Evolutionary conservation across 2,113 vertebrate genomes (phyloP).

Genomic region (Shinisaurus crocodilurus): DNA sequence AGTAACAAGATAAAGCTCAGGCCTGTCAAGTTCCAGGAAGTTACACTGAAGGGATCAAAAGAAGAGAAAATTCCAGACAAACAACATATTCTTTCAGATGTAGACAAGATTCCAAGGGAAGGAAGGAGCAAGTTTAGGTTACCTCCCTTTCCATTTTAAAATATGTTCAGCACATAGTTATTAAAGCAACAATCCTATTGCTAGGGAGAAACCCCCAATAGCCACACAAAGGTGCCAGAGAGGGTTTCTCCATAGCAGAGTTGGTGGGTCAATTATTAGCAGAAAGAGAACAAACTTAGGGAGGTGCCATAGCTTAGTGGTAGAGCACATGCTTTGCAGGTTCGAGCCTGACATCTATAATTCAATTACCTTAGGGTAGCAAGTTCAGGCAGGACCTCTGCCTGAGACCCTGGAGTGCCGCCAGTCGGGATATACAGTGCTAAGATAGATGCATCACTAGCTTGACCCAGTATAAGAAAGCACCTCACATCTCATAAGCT

Average conservation of each 20-base stretch:
- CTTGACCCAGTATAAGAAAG: neutral
- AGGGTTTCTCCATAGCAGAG: no score
- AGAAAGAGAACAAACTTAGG: neutral
- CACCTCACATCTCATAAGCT: neutral
- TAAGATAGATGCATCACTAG: neutral
- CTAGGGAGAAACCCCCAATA: neutral
- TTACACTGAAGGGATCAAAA: neutral
- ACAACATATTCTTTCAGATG: neutral
- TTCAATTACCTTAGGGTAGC: neutral
- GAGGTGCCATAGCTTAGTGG: neutral
- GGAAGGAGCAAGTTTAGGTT: neutral
- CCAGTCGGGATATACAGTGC: neutral
- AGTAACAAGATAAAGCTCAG: neutral
- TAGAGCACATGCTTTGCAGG: neutral
- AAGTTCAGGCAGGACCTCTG: neutral
- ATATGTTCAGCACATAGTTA: neutral
- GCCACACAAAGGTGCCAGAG: neutral
- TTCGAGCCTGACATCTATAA: neutral
- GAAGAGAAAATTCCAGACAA: conserved; percentile 8
- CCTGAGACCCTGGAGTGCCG: neutral
- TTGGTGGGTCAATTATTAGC: neutral
- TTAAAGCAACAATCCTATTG: neutral
- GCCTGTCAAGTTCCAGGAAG: neutral
- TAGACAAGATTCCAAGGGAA: neutral
- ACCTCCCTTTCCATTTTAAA: neutral